Conservation (phyloP, 2,113 vertebrate genomes). For the Aramus guarauna region DNA sequence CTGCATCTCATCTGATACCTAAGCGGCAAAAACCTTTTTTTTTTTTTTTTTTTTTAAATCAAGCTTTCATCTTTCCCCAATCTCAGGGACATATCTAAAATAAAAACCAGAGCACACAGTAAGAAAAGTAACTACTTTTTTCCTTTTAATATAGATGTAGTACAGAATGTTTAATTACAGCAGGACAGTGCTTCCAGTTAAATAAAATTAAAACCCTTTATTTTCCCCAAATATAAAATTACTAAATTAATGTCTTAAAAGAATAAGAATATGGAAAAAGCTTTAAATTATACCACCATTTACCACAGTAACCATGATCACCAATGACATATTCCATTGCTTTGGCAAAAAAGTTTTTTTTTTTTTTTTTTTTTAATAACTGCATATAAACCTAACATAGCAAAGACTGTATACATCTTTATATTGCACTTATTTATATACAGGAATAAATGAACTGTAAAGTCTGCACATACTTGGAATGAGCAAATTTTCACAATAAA, state of each 20-base stretch:
- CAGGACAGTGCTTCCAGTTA: constrained; percentile 94
- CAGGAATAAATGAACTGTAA: constrained; percentile 81
- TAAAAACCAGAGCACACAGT: constrained; percentile 48
- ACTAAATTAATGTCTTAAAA: constrained; percentile 85
- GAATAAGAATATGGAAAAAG: constrained; percentile 89
- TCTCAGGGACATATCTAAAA: neutral
- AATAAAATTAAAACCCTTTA: constrained; percentile 89
- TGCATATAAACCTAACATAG: constrained; percentile 90
- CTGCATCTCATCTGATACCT: neutral
- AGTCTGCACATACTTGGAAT: constrained; percentile 70
- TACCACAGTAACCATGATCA: constrained; percentile 82
- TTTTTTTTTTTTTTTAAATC: neutral
- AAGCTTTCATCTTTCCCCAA: neutral
- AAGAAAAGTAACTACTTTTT: constrained; percentile 76
- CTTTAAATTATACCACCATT: constrained; percentile 82
- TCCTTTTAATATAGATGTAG: constrained; percentile 91
- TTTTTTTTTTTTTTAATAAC: constrained; percentile 76
- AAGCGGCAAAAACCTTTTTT: neutral
- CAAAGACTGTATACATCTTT: constrained; percentile 88
- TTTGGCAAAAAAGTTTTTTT: constrained; percentile 91
- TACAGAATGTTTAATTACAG: constrained; percentile 91
- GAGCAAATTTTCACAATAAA: constrained; percentile 75
- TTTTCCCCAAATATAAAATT: constrained; percentile 91
- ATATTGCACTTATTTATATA: constrained; percentile 96
- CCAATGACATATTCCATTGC: constrained; percentile 78